Base-by-base conservation (phyloP, 2,888 invertebrate species). In the Torymus aiolomorphi region DNA sequence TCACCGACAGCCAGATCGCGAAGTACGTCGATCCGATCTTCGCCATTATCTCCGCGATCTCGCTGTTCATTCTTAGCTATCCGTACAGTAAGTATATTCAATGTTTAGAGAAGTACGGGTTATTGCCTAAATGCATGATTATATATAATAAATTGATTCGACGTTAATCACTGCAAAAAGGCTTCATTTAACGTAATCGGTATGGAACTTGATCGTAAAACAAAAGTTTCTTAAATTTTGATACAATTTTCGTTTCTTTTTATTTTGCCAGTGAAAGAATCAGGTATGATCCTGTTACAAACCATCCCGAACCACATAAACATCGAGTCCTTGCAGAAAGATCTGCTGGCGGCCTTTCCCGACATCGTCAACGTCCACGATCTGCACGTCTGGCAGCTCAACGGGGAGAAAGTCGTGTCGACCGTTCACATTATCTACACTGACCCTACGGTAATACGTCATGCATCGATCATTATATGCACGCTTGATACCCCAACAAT, bases 301-400 rank as follows among this genome's bases (percentile, higher is more conserved):
- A 98, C 97, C 0, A 97, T 98, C 79, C 98, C 98, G 0, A 96
- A 95, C 84, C 95, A 97, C 14, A 95, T 98, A 82, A 95, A 97
- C 86, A 95, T 96, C 62, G 93, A 94, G 82, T 92, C 92, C 11
- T 92, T 97, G 82, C 93, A 94, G 83, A 91, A 92, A 54, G 93
- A 94, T 82, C 88, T 97, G 59, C 88, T 93, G 0, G 90, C 91
- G 76, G 93, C 93, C 82, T 95, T 95, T 88, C 94, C 94, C 0
- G 94, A 94, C 80, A 94, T 96, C 76, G 91, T 94, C 0, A 95
- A 94, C 86, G 94, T 97, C 20, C 97, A 97, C 87, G 97, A 97
- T 90, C 92, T 97, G 61, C 97, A 97, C 87, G 95, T 97, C 24
- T 97, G 97, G 97, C 96, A 96, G 85, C 91, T 97, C 81, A 95